A percentile compares a stretch with the other conserved stretches of the same genome.
phyloP scores from a whole-genome alignment of 2,888 invertebrate species.

The Sesia bembeciformis region DNA sequence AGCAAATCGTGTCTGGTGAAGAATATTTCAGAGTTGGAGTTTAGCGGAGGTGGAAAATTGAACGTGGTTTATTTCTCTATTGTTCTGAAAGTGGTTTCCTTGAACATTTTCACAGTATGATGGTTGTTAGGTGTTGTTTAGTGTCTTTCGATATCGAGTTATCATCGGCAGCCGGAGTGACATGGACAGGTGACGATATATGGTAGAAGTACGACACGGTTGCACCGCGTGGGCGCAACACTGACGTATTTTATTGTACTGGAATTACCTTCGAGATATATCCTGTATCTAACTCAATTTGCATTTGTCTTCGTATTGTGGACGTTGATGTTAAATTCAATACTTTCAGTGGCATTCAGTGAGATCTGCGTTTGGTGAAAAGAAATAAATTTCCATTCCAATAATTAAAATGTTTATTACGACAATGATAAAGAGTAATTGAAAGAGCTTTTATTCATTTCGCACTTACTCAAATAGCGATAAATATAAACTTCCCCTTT shows the following conservation, averaged over 20 bases:
- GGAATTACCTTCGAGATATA: not conserved
- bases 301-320: not conserved
- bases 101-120: constrained; percentile 20
- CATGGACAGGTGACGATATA: constrained; percentile 32
- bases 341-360: no score
- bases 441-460: no score
- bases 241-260: constrained; percentile 10
- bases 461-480: no score
- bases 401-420: no score
- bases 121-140: constrained; percentile 19
- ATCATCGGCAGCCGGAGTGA: constrained; percentile 24
- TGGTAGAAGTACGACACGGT: constrained; percentile 27
- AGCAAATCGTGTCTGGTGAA: constrained; percentile 22
- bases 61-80: constrained; percentile 60
- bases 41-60: constrained; percentile 42
- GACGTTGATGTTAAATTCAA: no score
- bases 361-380: no score
- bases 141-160: constrained; percentile 35
- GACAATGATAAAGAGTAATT: no score
- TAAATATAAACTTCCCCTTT: no score
- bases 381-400: no score
- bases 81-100: constrained; percentile 48
- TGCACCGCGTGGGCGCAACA: constrained; percentile 32
- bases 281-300: not conserved
- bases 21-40: constrained; percentile 27